Evolutionary conservation across 2,888 invertebrate genomes (phyloP), one percentile per base, ranked within the genome.

Genomic region (Heterodera filipjevi): DNA sequence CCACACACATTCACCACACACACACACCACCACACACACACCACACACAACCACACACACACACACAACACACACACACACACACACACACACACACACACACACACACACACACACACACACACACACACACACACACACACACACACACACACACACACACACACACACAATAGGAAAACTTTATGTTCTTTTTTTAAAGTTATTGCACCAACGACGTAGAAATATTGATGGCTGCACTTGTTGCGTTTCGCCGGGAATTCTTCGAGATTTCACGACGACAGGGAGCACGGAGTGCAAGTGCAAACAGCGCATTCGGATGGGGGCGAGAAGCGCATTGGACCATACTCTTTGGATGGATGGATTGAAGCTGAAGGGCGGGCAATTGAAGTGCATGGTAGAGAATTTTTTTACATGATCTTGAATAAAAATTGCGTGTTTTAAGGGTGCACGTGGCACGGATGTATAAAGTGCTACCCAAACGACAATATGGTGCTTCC

Each of bases 261-360:
- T 71, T 71, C 14, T 71, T 71, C 33, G 72, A 71, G 16, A 39
- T 53, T 19, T 16, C 72, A 1, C 49, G 32, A 19, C 30, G 71
- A 10, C 22, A 59, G n/a, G 22, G 27, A 14, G 71, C n/a, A 71
- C 46, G 71, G 46, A 10, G 68, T 66, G 27, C 27, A 30, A 14
- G n/a, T 75, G 12, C 77, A 70, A 44, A 66, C 66, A 6, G 39
- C 71, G 22, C 46, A 77, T 32, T 70, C 71, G 8, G 49, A 16
- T 3, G 35, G 30, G 19, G 75, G 77, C 6, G 77, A 77, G 27
- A 32, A 76, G 27, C 14, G 46, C 3, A 27, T 76, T n/a, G 76
- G n/a, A 2, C 66, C 32, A 5, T 76, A 75, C 27, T n/a, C 5
- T 14, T 53, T 75, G 10, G 76, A 75, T 10, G 76, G 76, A 0